phyloP scores from a whole-genome alignment of 2,113 vertebrate genomes.

The Lonchura striata region DNA sequence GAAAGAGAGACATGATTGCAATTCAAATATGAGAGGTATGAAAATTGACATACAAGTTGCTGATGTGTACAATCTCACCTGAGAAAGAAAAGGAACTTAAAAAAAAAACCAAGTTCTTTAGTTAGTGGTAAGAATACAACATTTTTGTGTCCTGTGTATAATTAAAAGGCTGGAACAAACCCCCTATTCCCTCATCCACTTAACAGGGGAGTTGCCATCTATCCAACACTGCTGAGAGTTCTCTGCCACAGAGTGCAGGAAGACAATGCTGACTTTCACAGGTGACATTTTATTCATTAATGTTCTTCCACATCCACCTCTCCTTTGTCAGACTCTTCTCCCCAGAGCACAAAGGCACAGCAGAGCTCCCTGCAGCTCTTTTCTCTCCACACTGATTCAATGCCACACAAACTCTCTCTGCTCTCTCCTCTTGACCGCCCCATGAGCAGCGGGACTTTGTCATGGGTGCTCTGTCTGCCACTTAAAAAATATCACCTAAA shows the following conservation, averaged over 20 bases:
- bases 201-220: neutral
- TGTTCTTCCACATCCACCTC: neutral
- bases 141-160: neutral
- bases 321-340: neutral
- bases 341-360: neutral
- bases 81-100: neutral
- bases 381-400: neutral
- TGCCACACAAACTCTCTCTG: neutral
- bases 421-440: conserved; percentile 28
- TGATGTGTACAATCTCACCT: neutral
- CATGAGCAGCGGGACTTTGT: neutral
- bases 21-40: neutral
- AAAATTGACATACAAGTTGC: neutral
- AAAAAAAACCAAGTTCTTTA: fast-evolving
- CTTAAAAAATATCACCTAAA: neutral
- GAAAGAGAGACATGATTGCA: neutral
- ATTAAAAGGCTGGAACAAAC: neutral
- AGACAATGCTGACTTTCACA: neutral
- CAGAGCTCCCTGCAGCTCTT: conserved; percentile 11
- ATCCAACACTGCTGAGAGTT: neutral
- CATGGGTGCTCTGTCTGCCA: neutral
- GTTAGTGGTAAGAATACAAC: neutral
- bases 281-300: neutral
- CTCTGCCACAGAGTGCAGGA: neutral
- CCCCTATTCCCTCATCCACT: neutral